These are phyloP conservation scores for Leptobrachium leishanense DNA, from an alignment of 2,113 vertebrate species.

Conservation along the genomic window DNA sequence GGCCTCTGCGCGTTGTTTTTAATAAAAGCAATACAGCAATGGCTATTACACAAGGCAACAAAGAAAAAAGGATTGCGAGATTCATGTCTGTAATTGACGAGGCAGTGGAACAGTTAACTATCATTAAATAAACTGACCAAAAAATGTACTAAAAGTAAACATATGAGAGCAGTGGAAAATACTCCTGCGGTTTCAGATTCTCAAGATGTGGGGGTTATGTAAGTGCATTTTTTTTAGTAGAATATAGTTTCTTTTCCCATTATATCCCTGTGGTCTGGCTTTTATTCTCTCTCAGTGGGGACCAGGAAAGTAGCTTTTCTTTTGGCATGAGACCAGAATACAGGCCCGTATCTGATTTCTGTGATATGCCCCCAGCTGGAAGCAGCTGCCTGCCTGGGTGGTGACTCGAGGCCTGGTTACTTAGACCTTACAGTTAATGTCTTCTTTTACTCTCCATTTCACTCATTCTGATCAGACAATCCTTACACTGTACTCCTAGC, in stretches of 20 bases:
- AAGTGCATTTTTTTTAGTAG: slow-evolving; percentile 36
- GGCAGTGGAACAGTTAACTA: slow-evolving; percentile 6
- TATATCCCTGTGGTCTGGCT: slow-evolving; percentile 47
- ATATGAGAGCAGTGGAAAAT: slow-evolving; percentile 45
- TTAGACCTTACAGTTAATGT: background rate
- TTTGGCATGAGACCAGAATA: slow-evolving; percentile 33
- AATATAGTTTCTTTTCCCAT: slow-evolving; percentile 41
- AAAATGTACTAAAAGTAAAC: slow-evolving; percentile 25
- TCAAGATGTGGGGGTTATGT: slow-evolving; percentile 47
- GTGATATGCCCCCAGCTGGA: slow-evolving; percentile 41
- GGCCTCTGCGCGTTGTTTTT: too few species aligned
- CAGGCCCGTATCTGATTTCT: slow-evolving; percentile 35
- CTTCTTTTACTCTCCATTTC: background rate
- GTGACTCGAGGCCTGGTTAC: background rate
- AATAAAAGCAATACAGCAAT: too few species aligned
- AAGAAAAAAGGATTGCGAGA: too few species aligned
- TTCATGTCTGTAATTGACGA: background rate
- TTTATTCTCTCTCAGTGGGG: slow-evolving; percentile 36
- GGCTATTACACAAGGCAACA: too few species aligned
- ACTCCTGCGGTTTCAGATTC: slow-evolving; percentile 34
- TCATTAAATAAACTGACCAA: background rate
- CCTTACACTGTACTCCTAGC: too few species aligned
- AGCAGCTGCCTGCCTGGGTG: slow-evolving; percentile 33
- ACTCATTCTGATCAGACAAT: too few species aligned
- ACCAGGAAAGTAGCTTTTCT: slow-evolving; percentile 21